Conservation (phyloP, 2,113 vertebrate species). For the Perccottus glenii region DNA sequence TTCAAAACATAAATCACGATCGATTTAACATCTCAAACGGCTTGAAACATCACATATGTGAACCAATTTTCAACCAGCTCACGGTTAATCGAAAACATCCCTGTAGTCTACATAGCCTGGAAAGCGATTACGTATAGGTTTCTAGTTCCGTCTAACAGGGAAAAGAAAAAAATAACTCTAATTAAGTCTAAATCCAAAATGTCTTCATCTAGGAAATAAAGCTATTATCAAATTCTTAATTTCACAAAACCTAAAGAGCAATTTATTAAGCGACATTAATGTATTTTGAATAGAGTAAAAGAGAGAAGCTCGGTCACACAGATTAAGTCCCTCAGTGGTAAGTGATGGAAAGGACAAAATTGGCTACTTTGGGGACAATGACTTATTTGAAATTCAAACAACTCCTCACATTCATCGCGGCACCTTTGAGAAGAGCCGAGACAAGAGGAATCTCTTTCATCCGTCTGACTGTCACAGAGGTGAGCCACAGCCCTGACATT, state of each 20-base stretch:
- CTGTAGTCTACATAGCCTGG: conserved; percentile 25
- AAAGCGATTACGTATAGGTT: conserved; percentile 65
- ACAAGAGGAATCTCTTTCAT: conserved; percentile 62
- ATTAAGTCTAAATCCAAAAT: conserved; percentile 57
- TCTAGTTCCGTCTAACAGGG: conserved; percentile 47
- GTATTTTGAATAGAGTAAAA: conserved; percentile 61
- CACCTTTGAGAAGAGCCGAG: conserved; percentile 57
- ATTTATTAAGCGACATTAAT: conserved; percentile 69
- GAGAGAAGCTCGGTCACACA: conserved; percentile 60
- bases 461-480: conserved; percentile 53
- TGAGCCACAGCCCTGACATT: conserved; percentile 55
- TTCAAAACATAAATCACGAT: too few species aligned
- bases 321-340: conserved; percentile 60
- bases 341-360: conserved; percentile 74
- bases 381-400: conserved; percentile 76
- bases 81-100: too few species aligned
- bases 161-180: conserved; percentile 58
- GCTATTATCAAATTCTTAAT: conserved; percentile 69
- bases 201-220: conserved; percentile 60
- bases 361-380: conserved; percentile 64
- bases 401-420: conserved; percentile 46
- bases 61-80: too few species aligned
- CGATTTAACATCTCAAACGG: too few species aligned
- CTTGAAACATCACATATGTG: too few species aligned
- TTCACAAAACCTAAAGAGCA: conserved; percentile 62